Percentiles rank a stretch among this genome's conserved stretches.
These are phyloP conservation scores for Apocheima hispidaria DNA, from an alignment of 2,888 invertebrate genomes.

Conservation along the genomic window DNA sequence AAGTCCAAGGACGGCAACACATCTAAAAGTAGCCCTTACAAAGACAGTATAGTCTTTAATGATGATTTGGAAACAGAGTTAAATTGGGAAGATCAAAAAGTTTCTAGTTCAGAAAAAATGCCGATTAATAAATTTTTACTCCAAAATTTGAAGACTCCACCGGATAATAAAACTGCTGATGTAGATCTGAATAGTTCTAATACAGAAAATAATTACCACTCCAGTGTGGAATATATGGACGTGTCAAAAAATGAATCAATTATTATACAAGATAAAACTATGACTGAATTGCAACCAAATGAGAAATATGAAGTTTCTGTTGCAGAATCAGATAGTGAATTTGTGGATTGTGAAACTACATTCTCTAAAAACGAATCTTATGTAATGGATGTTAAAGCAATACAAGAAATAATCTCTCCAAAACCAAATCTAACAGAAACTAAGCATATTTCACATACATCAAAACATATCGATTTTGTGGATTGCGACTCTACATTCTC, in stretches of 20 bases:
- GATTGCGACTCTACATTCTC: slow-evolving; percentile 73
- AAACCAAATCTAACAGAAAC: neutral
- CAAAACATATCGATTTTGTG: slow-evolving; percentile 64
- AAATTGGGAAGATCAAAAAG: slow-evolving; percentile 78
- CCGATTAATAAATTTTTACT: slow-evolving; percentile 74
- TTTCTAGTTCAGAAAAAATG: slow-evolving; percentile 74
- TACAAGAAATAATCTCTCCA: slow-evolving; percentile 1
- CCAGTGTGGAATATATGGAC: slow-evolving; percentile 74
- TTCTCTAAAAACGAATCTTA: slow-evolving; percentile 64
- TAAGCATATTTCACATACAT: neutral
- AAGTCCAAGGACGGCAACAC: slow-evolving; percentile 58
- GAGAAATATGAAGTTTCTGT: slow-evolving; percentile 39
- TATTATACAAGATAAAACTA: slow-evolving; percentile 56
- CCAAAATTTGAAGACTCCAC: slow-evolving; percentile 46
- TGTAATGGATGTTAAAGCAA: slow-evolving; percentile 10
- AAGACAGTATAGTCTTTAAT: slow-evolving; percentile 74
- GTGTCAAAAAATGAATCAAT: slow-evolving; percentile 67
- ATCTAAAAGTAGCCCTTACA: slow-evolving; percentile 69
- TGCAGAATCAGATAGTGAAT: slow-evolving; percentile 74
- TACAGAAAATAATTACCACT: slow-evolving; percentile 50
- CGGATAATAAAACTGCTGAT: slow-evolving; percentile 7
- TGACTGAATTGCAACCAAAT: slow-evolving; percentile 48
- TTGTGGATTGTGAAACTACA: slow-evolving; percentile 79
- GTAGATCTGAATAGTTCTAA: slow-evolving; percentile 30
- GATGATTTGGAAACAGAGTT: slow-evolving; percentile 77